Evolutionary conservation across 1,140 invertebrate genomes (phyloP).

Genomic region (Drosophila nigrodunni): DNA sequence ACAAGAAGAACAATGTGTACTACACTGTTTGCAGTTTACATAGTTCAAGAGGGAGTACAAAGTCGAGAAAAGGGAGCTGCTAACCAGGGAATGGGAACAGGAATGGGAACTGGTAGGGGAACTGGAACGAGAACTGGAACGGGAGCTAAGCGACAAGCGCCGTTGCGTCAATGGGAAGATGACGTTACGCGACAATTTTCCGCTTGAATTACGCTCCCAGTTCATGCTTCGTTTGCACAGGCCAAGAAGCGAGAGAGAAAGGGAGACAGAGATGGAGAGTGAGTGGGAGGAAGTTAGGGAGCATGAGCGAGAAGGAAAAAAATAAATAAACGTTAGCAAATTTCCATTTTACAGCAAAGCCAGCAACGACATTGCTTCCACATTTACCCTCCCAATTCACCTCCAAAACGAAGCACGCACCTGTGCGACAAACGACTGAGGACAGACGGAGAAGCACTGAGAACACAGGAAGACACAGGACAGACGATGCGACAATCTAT

Average conservation of each 20-base stretch:
- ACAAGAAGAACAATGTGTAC: slow-evolving; percentile 66
- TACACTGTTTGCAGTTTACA: slow-evolving; percentile 70
- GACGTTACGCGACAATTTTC: slow-evolving; percentile 82
- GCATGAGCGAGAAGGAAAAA: slow-evolving; percentile 36
- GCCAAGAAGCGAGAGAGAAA: slow-evolving; percentile 29
- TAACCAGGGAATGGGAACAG: slow-evolving; percentile 10
- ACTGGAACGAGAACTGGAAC: not conserved
- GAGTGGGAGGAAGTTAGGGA: not conserved
- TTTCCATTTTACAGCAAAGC: slow-evolving; percentile 77
- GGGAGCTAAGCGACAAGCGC: slow-evolving; percentile 42
- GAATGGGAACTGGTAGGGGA: too few species aligned
- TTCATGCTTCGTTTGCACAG: slow-evolving; percentile 81
- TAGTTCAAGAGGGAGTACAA: slow-evolving; percentile 23
- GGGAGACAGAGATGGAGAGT: not conserved
- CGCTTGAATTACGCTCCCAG: slow-evolving; percentile 82
- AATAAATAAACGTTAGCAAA: slow-evolving; percentile 82
- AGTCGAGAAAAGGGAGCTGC: not conserved
- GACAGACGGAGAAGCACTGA: too few species aligned
- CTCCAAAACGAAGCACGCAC: slow-evolving; percentile 43
- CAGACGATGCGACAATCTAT: slow-evolving; percentile 69
- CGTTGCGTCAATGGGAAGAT: slow-evolving; percentile 71
- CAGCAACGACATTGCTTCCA: slow-evolving; percentile 46
- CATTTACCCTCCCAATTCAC: slow-evolving; percentile 11
- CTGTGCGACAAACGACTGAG: slow-evolving; percentile 50
- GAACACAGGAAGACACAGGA: slow-evolving; percentile 8